phyloP scores from a whole-genome alignment of 1,140 invertebrate species.

The Micrasema minimum region DNA sequence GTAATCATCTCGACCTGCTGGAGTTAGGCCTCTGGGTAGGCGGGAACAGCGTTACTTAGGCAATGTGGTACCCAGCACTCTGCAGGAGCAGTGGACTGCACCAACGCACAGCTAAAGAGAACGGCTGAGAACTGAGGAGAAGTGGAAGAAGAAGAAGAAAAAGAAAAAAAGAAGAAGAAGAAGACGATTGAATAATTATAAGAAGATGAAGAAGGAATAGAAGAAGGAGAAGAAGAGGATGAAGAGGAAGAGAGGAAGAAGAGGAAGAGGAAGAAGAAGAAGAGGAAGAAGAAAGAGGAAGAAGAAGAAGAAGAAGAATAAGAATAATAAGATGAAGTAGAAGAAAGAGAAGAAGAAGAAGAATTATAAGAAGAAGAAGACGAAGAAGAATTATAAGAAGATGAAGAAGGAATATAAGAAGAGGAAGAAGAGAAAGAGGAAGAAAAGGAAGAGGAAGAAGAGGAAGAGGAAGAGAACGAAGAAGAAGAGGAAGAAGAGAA shows the following conservation, averaged over 20 bases:
- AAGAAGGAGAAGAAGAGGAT: neutral
- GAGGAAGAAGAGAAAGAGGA: neutral
- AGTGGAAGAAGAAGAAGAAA: neutral
- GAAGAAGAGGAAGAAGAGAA: neutral
- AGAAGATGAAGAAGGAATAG: neutral
- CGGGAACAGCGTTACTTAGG: too few relatives aligned
- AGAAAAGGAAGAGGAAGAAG: neutral
- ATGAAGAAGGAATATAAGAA: neutral
- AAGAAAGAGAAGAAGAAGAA: too few relatives aligned
- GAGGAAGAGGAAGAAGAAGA: too few relatives aligned
- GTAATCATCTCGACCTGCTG: too few relatives aligned
- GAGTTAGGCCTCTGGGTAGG: too few relatives aligned
- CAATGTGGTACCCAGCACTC: too few relatives aligned
- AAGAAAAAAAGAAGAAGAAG: neutral
- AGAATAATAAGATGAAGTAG: too few relatives aligned
- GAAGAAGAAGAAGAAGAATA: too few relatives aligned
- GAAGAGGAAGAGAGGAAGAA: neutral
- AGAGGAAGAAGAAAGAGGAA: too few relatives aligned
- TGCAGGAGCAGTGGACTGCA: too few relatives aligned
- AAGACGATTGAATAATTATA: neutral
- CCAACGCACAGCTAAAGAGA: too few relatives aligned
- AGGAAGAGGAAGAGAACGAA: neutral
- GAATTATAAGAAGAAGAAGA: neutral
- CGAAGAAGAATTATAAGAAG: neutral
- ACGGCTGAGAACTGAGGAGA: neutral